These are phyloP conservation scores for Isurus oxyrinchus DNA, from an alignment of 2,113 vertebrate species.

Conservation along the genomic window DNA sequence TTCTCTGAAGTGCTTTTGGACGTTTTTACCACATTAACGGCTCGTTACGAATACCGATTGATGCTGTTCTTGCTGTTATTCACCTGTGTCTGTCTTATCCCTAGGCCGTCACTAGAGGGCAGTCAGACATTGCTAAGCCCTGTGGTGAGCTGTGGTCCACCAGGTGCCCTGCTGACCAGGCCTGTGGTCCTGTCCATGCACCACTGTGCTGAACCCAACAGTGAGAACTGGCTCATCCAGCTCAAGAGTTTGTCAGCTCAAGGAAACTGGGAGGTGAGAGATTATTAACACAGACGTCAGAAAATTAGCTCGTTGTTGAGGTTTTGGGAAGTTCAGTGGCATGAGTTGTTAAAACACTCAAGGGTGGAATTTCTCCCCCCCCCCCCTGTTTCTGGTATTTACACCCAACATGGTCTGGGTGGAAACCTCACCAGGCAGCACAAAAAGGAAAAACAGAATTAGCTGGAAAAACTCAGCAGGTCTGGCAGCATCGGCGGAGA, in stretches of 20 bases:
- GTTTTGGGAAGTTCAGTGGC: too few relatives aligned
- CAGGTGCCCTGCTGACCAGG: constrained; percentile 79
- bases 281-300: not conserved
- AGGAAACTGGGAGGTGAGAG: constrained; percentile 86
- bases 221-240: constrained; percentile 87
- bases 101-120: constrained; percentile 81
- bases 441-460: not conserved
- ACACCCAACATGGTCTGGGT: not conserved
- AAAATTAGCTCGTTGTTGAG: not conserved
- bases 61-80: not conserved
- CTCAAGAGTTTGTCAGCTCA: constrained; percentile 77
- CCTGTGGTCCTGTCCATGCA: constrained; percentile 83
- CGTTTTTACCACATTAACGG: too few relatives aligned
- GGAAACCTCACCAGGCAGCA: not conserved
- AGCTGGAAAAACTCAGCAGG: too few relatives aligned
- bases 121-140: constrained; percentile 84
- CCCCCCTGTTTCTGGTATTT: too few relatives aligned
- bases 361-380: not conserved
- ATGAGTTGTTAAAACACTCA: too few relatives aligned
- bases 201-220: constrained; percentile 77
- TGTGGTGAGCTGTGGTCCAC: constrained; percentile 88
- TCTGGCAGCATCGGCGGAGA: too few relatives aligned
- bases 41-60: too few relatives aligned
- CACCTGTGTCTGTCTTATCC: constrained; percentile 10
- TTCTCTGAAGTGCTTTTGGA: too few relatives aligned